Conservation (phyloP, 2,797 vertebrate genomes). For the Dromococcyx pavoninus region DNA sequence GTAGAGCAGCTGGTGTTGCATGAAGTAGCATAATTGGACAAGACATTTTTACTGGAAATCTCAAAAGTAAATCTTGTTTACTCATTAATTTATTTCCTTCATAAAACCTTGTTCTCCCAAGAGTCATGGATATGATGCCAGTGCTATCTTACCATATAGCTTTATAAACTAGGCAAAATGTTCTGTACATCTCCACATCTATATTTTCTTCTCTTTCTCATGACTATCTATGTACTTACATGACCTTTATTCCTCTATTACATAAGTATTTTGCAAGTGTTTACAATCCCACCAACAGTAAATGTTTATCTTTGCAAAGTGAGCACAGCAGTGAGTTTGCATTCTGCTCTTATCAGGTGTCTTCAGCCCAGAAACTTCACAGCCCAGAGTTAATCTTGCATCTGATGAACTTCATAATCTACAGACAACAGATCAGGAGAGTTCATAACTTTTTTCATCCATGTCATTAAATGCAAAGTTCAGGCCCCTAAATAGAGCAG, state of each 20-base stretch:
- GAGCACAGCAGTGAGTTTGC: background rate
- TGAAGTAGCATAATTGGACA: background rate
- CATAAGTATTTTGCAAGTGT: background rate
- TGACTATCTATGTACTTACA: background rate
- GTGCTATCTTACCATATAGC: background rate
- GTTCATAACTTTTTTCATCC: background rate
- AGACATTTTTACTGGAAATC: background rate
- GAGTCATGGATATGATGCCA: too few species aligned
- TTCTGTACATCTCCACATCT: background rate
- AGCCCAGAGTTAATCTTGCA: background rate
- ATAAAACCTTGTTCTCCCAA: background rate
- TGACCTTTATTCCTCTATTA: slow-evolving; percentile 27
- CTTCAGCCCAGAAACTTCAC: background rate
- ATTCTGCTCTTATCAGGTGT: slow-evolving; percentile 31
- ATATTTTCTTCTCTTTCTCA: background rate
- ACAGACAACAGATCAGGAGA: background rate
- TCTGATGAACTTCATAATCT: background rate
- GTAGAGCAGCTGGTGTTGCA: background rate
- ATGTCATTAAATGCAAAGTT: background rate
- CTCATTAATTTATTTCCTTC: background rate
- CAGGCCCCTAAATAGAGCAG: background rate
- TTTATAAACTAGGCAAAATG: background rate
- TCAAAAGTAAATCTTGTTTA: background rate
- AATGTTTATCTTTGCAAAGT: slow-evolving; percentile 26
- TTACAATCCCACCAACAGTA: background rate